phyloP scores from a whole-genome alignment of 2,113 vertebrate genomes.

The Anoura caudifer region DNA sequence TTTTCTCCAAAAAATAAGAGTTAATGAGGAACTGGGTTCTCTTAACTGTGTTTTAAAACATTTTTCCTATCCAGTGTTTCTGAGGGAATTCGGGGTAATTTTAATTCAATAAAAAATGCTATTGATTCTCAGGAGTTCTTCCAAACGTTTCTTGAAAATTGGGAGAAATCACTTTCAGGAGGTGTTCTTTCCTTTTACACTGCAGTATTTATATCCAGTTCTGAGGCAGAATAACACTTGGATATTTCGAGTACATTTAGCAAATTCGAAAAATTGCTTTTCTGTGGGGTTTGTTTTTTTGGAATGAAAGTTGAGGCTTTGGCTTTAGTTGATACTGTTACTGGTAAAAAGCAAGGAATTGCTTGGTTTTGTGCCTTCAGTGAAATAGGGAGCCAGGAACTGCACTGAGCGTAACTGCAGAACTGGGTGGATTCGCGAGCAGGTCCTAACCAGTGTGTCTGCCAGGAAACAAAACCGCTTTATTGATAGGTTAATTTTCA shows the following conservation, averaged over 20 bases:
- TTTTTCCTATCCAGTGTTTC: neutral
- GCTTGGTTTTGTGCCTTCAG: conserved; percentile 37
- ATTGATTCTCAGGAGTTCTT: neutral
- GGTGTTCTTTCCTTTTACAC: neutral
- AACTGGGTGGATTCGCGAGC: conserved; percentile 9
- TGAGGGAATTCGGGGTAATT: neutral
- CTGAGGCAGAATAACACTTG: neutral
- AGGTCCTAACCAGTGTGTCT: neutral
- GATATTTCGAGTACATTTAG: neutral
- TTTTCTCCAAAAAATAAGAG: neutral
- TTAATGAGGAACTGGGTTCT: neutral
- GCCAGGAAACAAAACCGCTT: neutral
- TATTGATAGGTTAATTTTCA: conserved; percentile 63
- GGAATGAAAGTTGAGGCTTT: conserved; percentile 33
- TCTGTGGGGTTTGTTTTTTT: neutral
- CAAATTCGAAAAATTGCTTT: conserved; percentile 32
- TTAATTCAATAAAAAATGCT: neutral
- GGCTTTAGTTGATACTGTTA: conserved; percentile 12
- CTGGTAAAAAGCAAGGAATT: conserved; percentile 43
- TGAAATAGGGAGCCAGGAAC: conserved; percentile 10
- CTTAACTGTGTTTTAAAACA: neutral
- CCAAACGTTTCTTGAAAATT: neutral
- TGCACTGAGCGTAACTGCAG: neutral
- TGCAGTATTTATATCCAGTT: neutral
- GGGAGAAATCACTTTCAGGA: neutral